Conservation (phyloP, 1,140 invertebrate genomes). For the Maconellicoccus hirsutus region DNA sequence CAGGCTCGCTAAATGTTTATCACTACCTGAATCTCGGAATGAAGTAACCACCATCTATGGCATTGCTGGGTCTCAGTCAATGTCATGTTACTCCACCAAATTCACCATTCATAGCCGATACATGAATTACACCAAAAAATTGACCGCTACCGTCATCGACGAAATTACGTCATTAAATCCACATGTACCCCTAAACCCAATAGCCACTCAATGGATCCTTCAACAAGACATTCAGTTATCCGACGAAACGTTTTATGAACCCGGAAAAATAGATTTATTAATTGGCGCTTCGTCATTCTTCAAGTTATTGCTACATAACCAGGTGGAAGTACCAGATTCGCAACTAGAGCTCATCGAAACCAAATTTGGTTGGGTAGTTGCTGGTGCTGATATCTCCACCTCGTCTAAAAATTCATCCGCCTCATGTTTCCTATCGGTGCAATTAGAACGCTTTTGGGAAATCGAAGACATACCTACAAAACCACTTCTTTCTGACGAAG, state of each 20-base stretch:
- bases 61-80: too few species aligned
- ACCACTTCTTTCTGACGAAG: neutral
- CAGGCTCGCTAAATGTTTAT: too few species aligned
- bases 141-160: too few species aligned
- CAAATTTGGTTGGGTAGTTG: conserved; percentile 8
- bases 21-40: too few species aligned
- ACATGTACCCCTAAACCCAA: too few species aligned
- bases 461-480: neutral
- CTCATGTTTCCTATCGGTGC: neutral
- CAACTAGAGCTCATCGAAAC: neutral
- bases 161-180: too few species aligned
- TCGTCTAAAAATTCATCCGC: neutral
- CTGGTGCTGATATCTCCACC: neutral
- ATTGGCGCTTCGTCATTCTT: neutral
- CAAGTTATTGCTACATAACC: neutral
- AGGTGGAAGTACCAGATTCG: neutral
- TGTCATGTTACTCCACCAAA: too few species aligned
- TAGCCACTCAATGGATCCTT: too few species aligned
- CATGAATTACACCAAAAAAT: too few species aligned
- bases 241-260: neutral
- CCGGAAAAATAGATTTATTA: neutral
- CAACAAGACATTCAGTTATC: neutral
- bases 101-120: too few species aligned
- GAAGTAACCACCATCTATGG: too few species aligned
- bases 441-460: neutral